Base-by-base conservation (phyloP, 2,888 invertebrate species). In the Allacma fusca region DNA sequence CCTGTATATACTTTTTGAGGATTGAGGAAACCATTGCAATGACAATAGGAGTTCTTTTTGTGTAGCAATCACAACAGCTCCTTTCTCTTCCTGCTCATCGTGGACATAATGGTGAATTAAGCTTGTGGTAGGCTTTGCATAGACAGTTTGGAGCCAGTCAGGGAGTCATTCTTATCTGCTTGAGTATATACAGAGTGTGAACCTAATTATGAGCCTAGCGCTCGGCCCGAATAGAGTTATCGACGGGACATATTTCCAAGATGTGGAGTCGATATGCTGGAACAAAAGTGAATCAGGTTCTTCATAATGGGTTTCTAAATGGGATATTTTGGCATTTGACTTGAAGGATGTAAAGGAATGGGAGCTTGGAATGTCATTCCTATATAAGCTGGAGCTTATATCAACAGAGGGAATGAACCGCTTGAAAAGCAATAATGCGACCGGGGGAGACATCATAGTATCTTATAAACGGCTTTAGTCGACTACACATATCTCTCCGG, bases 281-380 rank as follows among this genome's bases (percentile, higher is more conserved):
- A 62, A 62, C 7, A 23, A 23, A 23, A 24, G 26, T 12, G 23
- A 21, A 62, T n/a, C 1, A 62, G 62, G 5, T 4, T 62, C 24
- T 24, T 62, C 24, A 9, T 24, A 21, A 62, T 23, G 21, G 62
- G 2, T 23, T 62, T 62, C 62, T 23, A 62, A 23, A 62, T 62
- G 62, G 26, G 24, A 24, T 62, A 62, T 24, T 62, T 62, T 62
- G 62, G 24, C 62, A 26, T 62, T 62, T 62, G 24, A 23, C 62
- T 62, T 13, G 19, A 13, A 1, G 62, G 62, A 62, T 62, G 50
- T 50, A 50, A 16, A 19, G n/a, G 19, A 2, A 50, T 50, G n/a
- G 50, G 50, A 16, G 19, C 2, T 50, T n/a, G 16, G n/a, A 50
- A 50, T 50, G n/a, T n/a, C 50, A n/a, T n/a, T 16, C 2, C 16